These are phyloP conservation scores for Asobara japonica DNA, from an alignment of 1,140 invertebrate species.

Conservation along the genomic window DNA sequence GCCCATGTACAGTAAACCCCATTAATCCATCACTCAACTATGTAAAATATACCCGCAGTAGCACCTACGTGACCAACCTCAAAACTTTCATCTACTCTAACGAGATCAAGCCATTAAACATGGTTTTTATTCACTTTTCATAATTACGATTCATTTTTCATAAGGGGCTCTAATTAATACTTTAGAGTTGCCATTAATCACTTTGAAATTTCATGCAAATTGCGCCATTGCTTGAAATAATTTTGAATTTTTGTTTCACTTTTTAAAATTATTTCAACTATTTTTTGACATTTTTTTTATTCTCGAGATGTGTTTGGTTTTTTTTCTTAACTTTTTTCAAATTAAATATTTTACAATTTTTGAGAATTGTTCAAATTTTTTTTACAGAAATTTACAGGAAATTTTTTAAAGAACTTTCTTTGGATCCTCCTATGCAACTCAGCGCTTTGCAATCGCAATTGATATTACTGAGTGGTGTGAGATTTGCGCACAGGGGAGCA, in stretches of 20 bases:
- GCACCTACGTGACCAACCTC: not conserved
- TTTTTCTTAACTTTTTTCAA: no score
- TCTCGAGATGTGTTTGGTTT: no score
- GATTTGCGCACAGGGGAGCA: not conserved
- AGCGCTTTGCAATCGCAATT: not conserved
- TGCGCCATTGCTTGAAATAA: no score
- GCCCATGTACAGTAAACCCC: not conserved
- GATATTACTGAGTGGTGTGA: not conserved
- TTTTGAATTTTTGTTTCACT: no score
- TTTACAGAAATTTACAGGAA: not conserved
- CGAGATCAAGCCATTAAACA: not conserved
- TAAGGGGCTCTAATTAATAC: conserved; percentile 1
- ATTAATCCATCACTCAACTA: not conserved
- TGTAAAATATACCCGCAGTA: not conserved
- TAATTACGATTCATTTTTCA: not conserved
- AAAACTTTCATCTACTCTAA: conserved; percentile 1
- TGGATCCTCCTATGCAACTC: not conserved
- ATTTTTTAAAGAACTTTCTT: no score
- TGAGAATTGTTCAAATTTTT: no score
- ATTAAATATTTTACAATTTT: no score
- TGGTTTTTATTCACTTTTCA: not conserved
- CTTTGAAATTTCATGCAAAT: no score
- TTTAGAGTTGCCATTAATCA: no score
- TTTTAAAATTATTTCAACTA: no score
- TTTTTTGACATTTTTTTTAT: no score